Percentiles rank a stretch among this genome's conserved stretches.
phyloP scores from a whole-genome alignment of 2,888 invertebrate genomes.

The Drosophila multiciliata region DNA sequence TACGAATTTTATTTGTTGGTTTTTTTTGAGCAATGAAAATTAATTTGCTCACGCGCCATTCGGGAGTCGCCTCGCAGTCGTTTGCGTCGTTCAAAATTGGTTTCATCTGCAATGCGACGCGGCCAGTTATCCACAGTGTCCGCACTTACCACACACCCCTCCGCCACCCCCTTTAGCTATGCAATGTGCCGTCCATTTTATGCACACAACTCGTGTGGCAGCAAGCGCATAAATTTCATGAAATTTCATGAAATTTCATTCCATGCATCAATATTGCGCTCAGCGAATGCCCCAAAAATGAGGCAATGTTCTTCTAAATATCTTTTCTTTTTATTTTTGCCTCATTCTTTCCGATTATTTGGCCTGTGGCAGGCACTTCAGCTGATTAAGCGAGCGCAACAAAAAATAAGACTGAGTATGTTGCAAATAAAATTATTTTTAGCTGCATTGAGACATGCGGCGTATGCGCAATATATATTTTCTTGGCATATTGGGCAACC shows the following conservation, averaged over 20 bases:
- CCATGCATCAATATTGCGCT: conserved; percentile 67
- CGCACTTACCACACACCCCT: background rate
- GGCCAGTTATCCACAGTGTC: conserved; percentile 46
- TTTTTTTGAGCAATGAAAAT: conserved; percentile 64
- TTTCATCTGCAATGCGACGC: conserved; percentile 78
- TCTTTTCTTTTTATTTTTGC: conserved; percentile 1
- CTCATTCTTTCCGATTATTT: background rate
- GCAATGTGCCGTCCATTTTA: conserved; percentile 63
- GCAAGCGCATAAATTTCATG: conserved; percentile 68
- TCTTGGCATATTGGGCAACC: conserved; percentile 10
- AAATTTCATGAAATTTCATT: conserved; percentile 71
- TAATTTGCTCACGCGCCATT: conserved; percentile 78
- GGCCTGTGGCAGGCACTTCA: conserved; percentile 29
- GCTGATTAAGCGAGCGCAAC: conserved; percentile 40
- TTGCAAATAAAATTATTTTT: conserved; percentile 48
- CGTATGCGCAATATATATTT: conserved; percentile 47
- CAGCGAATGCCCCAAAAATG: conserved; percentile 23
- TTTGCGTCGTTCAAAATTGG: conserved; percentile 55
- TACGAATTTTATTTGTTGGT: conserved; percentile 14
- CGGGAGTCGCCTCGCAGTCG: conserved; percentile 31
- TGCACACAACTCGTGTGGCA: conserved; percentile 48
- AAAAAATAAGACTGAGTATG: background rate
- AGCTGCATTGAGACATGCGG: conserved; percentile 45
- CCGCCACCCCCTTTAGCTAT: conserved; percentile 11
- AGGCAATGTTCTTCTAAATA: conserved; percentile 9